Percentiles rank a stretch among this genome's conserved stretches.
phyloP scores from a whole-genome alignment of 2,113 vertebrate species.

The Atlantisia rogersi region DNA sequence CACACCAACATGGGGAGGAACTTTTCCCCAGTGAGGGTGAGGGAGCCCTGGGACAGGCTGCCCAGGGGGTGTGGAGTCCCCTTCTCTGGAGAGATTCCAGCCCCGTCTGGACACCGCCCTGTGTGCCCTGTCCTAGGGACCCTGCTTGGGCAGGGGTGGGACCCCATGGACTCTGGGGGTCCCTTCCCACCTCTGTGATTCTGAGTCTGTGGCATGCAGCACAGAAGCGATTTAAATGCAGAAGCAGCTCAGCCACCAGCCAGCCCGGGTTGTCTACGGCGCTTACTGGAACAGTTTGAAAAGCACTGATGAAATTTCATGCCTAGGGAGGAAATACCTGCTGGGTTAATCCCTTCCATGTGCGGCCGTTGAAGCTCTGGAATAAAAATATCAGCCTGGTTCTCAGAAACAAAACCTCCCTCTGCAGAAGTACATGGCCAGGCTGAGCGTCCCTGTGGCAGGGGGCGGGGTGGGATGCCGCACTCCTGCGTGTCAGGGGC shows the following conservation, averaged over 20 bases:
- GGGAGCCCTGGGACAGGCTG: too few relatives aligned
- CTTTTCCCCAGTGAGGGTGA: too few relatives aligned
- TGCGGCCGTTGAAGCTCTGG: neutral
- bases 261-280: neutral
- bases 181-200: too few relatives aligned
- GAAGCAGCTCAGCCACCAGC: neutral
- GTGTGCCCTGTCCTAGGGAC: too few relatives aligned
- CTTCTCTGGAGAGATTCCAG: too few relatives aligned
- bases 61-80: too few relatives aligned
- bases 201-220: fast-evolving
- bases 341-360: constrained; percentile 43
- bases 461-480: neutral
- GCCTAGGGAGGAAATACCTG: constrained; percentile 60
- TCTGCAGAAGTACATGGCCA: fast-evolving
- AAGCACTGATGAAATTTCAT: constrained; percentile 8
- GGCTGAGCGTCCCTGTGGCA: neutral
- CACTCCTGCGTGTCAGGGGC: fast-evolving
- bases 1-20: too few relatives aligned
- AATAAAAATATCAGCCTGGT: neutral
- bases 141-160: too few relatives aligned
- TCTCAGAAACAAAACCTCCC: neutral
- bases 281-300: neutral
- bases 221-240: neutral
- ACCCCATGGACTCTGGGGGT: too few relatives aligned
- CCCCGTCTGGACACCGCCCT: too few relatives aligned